Conservation (phyloP, 2,888 invertebrate genomes). For the Quadroppia sp. region DNA sequence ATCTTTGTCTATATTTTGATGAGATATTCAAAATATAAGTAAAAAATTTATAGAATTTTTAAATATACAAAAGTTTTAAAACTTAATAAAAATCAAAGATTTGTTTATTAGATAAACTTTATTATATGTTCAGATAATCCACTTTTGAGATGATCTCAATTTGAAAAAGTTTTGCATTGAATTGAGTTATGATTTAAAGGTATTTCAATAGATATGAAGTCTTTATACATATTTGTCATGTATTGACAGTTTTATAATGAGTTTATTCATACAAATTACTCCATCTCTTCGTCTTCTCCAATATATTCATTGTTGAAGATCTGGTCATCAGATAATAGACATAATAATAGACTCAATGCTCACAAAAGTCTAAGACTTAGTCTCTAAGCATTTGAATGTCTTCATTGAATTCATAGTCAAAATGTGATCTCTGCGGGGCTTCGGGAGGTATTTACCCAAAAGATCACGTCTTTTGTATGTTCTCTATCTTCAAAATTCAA, state of each 20-base stretch:
- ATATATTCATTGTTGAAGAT: neutral
- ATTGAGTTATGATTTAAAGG: too few species aligned
- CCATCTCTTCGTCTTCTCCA: neutral
- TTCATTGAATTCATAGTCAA: conserved; percentile 10
- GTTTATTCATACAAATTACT: conserved; percentile 13
- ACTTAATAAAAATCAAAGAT: too few species aligned
- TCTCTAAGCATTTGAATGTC: neutral
- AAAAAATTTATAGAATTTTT: too few species aligned
- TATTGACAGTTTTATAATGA: neutral
- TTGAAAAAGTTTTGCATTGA: too few species aligned
- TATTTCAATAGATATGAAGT: neutral
- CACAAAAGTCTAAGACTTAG: too few species aligned
- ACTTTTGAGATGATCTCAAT: too few species aligned
- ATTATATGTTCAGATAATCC: too few species aligned
- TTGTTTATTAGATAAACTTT: too few species aligned
- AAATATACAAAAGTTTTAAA: too few species aligned
- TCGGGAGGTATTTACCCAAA: conserved; percentile 26
- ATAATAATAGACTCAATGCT: neutral
- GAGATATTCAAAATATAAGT: too few species aligned
- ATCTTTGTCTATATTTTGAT: too few species aligned
- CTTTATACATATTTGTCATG: neutral
- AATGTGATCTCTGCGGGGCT: conserved; percentile 17
- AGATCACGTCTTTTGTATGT: conserved; percentile 13
- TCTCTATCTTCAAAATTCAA: neutral
- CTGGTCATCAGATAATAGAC: neutral